Evolutionary conservation across 2,797 vertebrate genomes (phyloP).

Genomic region (Dromococcyx pavoninus): DNA sequence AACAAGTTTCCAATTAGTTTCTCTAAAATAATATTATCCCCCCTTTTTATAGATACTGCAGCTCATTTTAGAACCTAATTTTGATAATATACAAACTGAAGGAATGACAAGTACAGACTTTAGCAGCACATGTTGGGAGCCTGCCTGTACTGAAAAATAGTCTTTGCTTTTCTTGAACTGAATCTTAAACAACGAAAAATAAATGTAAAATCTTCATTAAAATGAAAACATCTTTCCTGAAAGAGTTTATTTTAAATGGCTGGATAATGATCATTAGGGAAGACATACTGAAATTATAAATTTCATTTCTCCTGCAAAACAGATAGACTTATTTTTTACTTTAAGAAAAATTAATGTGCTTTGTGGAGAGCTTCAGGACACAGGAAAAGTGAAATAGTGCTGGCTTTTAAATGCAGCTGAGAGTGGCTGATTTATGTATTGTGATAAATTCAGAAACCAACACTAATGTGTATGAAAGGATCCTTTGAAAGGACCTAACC

Average conservation of each 20-base stretch:
- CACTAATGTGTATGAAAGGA: neutral
- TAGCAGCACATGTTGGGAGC: conserved; percentile 23
- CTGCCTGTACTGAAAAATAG: conserved; percentile 13
- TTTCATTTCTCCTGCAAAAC: neutral
- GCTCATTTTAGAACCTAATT: conserved; percentile 79
- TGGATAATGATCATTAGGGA: neutral
- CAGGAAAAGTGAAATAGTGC: neutral
- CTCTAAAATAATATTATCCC: conserved; percentile 78
- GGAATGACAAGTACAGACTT: conserved; percentile 68
- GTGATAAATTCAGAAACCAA: neutral
- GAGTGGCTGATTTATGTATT: neutral
- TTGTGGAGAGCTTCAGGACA: neutral
- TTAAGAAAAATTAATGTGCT: neutral
- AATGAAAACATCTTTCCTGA: conserved; percentile 1
- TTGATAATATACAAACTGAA: conserved; percentile 76
- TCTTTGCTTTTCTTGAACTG: conserved; percentile 25
- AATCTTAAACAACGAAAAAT: conserved; percentile 59
- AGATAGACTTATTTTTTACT: neutral
- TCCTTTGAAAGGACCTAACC: neutral
- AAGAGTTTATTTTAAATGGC: conserved; percentile 6
- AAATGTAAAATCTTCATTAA: conserved; percentile 11
- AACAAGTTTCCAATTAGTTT: conserved; percentile 85
- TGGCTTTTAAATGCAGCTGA: neutral
- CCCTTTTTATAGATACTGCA: conserved; percentile 66
- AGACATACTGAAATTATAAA: neutral